phyloP scores from a whole-genome alignment of 2,797 vertebrate species.

The Cuculus canorus region DNA sequence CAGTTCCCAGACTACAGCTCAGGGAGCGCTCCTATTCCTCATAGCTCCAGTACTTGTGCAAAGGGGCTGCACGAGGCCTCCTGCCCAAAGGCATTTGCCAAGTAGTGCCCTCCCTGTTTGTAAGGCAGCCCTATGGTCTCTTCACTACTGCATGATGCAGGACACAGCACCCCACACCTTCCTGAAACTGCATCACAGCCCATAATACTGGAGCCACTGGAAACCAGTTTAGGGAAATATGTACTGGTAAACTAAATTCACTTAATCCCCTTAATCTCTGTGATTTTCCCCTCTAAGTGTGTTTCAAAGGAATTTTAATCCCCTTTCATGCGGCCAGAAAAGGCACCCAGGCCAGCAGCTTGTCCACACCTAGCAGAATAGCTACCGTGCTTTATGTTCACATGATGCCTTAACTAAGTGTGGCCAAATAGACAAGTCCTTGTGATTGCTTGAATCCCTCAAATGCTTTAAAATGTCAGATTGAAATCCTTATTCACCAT shows the following conservation, averaged over 20 bases:
- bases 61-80: accelerated
- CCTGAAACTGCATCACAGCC: neutral
- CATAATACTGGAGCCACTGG: neutral
- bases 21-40: neutral
- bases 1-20: neutral
- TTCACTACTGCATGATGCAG: accelerated
- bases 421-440: neutral
- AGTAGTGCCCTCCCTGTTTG: neutral
- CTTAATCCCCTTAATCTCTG: slow-evolving; percentile 39
- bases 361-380: neutral
- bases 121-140: accelerated
- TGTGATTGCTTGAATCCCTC: neutral
- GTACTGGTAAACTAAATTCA: neutral
- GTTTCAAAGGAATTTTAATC: slow-evolving; percentile 62
- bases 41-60: accelerated
- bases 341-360: neutral
- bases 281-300: neutral
- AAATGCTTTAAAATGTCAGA: neutral
- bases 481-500: neutral
- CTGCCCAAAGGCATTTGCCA: neutral
- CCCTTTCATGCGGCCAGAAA: neutral
- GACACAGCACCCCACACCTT: neutral
- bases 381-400: neutral
- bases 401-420: neutral
- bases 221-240: slow-evolving; percentile 30